Evolutionary conservation across 2,888 invertebrate genomes (phyloP).

Genomic region (Zonitis immaculata): DNA sequence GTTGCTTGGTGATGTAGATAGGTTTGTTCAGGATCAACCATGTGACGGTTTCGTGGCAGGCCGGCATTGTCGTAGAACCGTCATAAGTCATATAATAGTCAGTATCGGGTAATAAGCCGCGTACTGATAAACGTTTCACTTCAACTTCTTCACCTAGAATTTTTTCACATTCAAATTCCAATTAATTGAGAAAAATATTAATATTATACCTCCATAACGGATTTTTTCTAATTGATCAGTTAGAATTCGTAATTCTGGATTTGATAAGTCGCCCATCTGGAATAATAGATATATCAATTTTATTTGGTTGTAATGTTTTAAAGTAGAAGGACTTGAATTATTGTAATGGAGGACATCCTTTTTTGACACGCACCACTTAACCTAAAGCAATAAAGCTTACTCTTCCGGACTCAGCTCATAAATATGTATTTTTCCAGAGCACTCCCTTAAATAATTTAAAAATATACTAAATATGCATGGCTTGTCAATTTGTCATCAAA

Average conservation of each 20-base stretch:
- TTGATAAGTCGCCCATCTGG: constrained; percentile 88
- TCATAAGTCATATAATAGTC: constrained; percentile 98
- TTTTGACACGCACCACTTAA: neutral
- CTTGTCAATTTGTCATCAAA: constrained; percentile 30
- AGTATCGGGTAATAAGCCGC: constrained; percentile 86
- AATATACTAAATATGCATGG: constrained; percentile 30
- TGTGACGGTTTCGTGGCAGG: constrained; percentile 97
- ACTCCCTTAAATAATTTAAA: constrained; percentile 19
- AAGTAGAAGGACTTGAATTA: neutral
- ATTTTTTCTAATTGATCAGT: constrained; percentile 91
- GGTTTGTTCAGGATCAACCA: constrained; percentile 98
- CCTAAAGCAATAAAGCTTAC: neutral
- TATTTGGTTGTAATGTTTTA: constrained; percentile 2
- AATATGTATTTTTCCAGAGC: constrained; percentile 30
- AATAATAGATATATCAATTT: constrained; percentile 47
- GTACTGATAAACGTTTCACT: constrained; percentile 78
- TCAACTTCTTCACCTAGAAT: constrained; percentile 73
- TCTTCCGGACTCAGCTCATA: constrained; percentile 19
- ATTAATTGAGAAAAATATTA: no score
- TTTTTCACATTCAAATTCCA: no score
- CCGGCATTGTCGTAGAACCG: constrained; percentile 94
- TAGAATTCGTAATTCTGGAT: constrained; percentile 84
- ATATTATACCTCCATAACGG: constrained; percentile 75
- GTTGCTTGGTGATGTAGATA: constrained; percentile 95
- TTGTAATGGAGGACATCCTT: neutral